phyloP scores from a whole-genome alignment of 2,113 vertebrate species.

The Gavialis gangeticus region DNA sequence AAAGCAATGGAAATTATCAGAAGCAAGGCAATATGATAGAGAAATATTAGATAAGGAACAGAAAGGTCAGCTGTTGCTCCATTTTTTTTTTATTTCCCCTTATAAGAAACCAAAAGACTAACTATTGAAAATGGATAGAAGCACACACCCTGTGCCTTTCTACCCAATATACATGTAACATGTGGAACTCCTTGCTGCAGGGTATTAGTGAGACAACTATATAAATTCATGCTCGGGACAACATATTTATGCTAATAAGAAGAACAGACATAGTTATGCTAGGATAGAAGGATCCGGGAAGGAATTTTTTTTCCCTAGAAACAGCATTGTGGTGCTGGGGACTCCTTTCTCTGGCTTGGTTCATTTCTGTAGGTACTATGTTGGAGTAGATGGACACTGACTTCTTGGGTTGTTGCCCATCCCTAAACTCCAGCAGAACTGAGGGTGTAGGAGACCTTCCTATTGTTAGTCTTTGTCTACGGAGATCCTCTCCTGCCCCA shows the following conservation, averaged over 20 bases:
- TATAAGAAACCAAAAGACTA: slow-evolving; percentile 42
- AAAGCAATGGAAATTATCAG: slow-evolving; percentile 18
- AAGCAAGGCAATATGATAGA: slow-evolving; percentile 5
- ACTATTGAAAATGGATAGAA: slow-evolving; percentile 20
- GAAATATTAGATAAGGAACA: slow-evolving; percentile 35
- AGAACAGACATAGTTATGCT: not conserved
- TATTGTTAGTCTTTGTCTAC: not conserved
- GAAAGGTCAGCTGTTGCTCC: slow-evolving; percentile 42
- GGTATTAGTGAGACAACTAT: accelerated
- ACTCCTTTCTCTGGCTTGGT: accelerated
- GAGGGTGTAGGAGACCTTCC: accelerated
- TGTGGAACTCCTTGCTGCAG: not conserved
- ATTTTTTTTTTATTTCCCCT: slow-evolving; percentile 37
- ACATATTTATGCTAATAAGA: not conserved
- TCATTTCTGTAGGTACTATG: not conserved
- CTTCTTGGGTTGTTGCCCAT: accelerated
- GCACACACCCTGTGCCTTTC: not conserved
- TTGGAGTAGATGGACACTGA: accelerated
- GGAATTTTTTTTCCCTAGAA: accelerated
- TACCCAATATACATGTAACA: accelerated
- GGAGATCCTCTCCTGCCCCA: not conserved
- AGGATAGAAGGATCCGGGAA: not conserved
- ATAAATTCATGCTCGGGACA: not conserved
- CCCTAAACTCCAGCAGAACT: accelerated
- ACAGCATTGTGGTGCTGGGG: not conserved